Evolutionary conservation across 2,797 vertebrate genomes (phyloP).

Genomic region (Brachyalestes nurse): DNA sequence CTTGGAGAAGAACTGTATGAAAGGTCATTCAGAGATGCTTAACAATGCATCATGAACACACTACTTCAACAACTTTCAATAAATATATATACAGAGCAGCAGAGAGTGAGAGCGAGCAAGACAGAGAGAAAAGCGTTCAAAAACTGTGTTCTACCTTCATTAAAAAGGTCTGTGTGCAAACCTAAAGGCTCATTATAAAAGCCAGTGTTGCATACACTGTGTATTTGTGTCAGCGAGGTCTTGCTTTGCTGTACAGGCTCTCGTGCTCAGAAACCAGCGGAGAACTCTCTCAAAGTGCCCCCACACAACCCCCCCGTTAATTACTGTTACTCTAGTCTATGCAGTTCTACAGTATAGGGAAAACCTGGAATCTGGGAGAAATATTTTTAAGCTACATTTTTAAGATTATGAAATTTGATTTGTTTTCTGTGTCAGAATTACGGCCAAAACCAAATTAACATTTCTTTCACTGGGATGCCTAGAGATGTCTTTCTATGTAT

Average conservation of each 20-base stretch:
- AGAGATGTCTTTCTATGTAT: too few species aligned
- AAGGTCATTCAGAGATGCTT: slow-evolving; percentile 20
- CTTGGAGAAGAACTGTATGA: slow-evolving; percentile 14
- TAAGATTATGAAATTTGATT: too few species aligned
- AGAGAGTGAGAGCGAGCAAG: neutral
- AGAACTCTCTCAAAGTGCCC: neutral
- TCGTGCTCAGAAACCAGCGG: neutral
- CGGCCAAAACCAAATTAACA: too few species aligned
- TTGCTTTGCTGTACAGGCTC: neutral
- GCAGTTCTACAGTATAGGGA: too few species aligned
- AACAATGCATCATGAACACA: too few species aligned
- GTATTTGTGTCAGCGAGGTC: slow-evolving; percentile 29
- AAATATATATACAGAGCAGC: neutral
- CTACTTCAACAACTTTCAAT: too few species aligned
- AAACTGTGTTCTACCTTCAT: neutral
- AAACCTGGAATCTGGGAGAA: too few species aligned
- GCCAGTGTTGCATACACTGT: slow-evolving; percentile 11
- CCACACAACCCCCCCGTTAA: neutral
- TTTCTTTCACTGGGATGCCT: too few species aligned
- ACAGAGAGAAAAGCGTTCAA: neutral
- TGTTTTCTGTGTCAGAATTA: too few species aligned
- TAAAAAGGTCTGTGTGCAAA: slow-evolving; percentile 11
- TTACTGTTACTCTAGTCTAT: too few species aligned
- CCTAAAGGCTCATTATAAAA: slow-evolving; percentile 30
- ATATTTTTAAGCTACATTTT: too few species aligned